phyloP scores from a whole-genome alignment of 2,888 invertebrate genomes.

The Diabrotica balteata region DNA sequence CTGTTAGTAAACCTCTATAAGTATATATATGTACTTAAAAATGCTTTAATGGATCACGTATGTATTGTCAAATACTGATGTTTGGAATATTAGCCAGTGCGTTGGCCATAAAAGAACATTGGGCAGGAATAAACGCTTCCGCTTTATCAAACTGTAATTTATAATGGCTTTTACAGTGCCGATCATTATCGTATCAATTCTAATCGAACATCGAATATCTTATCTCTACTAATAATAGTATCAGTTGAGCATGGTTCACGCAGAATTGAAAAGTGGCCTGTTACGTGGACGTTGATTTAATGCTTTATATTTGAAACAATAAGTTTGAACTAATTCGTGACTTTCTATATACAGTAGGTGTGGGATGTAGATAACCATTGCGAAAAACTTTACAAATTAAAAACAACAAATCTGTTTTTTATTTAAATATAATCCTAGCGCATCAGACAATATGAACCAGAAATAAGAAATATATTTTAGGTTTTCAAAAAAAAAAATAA shows the following conservation, averaged over 20 bases:
- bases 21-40: no score
- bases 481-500: no score
- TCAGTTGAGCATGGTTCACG: constrained; percentile 1
- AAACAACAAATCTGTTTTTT: no score
- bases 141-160: constrained; percentile 35
- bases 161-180: constrained; percentile 19
- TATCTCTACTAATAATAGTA: constrained; percentile 20
- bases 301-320: not conserved
- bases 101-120: constrained; percentile 31
- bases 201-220: constrained; percentile 12
- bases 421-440: no score
- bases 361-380: no score
- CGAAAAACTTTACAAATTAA: no score
- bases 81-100: not conserved
- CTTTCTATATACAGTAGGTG: not conserved
- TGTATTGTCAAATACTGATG: not conserved
- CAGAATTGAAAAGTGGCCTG: not conserved
- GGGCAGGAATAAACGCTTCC: constrained; percentile 39
- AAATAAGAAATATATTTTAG: no score
- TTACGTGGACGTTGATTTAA: not conserved
- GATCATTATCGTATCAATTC: constrained; percentile 20
- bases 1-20: no score
- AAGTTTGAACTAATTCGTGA: no score
- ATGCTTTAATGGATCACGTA: no score
- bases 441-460: no score